Evolutionary conservation across 2,888 invertebrate species (phyloP), one percentile per base, ranked within the genome.

Genomic region (Leuctra nigra): DNA sequence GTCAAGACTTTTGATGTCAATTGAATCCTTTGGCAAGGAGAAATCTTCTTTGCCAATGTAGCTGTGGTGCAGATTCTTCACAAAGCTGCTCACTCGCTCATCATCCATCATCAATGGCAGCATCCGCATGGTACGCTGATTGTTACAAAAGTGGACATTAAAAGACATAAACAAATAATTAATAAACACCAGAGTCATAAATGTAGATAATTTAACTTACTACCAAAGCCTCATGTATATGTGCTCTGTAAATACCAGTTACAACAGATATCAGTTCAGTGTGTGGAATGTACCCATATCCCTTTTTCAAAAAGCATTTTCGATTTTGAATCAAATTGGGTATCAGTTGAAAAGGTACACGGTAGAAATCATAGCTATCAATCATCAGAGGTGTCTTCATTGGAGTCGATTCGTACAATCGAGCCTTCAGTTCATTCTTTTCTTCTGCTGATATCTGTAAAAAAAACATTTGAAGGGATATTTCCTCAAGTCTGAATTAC

Each of bases 301-400:
- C 98, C 55, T 75, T 75, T 63, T 79, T 78, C 0, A 99, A 67
- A 67, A 82, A 94, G 3, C 93, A 91, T 70, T 80, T 86, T 60
- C 96, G 80, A 13, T 72, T 73, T 66, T 79, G 81, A 1, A 99
- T 84, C 62, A 98, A 77, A 68, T 96, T 93, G 20, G 87, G 72
- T 0, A 94, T 97, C 71, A 93, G 87, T 54, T 78, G 80, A 69
- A 95, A 98, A 38, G 82, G 85, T 0, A 95, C 88, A 80, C 91
- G 85, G 68, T 85, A 89, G 71, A 88, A 87, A 64, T 87, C 83
- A 44, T 76, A 73, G 39, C 75, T 73, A 58, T 84, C 83, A 53
- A 85, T 74, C 64, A 78, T 77, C 6, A 76, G 67, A 60, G 81
- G 76, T 62, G 77, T 77, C 52, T 74, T 69, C 1, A 73, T 73